Evolutionary conservation across 1,140 invertebrate species (phyloP).

Genomic region (Paraescarpia echinospica): DNA sequence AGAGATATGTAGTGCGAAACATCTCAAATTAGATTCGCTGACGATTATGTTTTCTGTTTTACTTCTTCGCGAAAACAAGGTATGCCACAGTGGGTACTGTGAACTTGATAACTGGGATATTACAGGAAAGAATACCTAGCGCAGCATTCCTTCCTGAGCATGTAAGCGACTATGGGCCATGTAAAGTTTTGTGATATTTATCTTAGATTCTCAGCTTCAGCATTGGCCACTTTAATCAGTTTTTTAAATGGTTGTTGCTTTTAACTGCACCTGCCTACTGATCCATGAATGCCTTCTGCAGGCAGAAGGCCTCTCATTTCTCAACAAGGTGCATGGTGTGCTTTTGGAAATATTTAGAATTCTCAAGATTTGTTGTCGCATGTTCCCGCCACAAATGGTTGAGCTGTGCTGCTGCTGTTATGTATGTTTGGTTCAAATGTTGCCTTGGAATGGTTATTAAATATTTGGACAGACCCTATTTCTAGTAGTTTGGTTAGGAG

Average conservation of each 20-base stretch:
- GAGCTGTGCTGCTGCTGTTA: neutral
- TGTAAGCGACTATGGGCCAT: neutral
- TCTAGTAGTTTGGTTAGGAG: neutral
- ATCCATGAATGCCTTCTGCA: neutral
- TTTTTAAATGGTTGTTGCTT: neutral
- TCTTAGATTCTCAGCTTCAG: neutral
- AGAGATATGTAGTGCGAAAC: neutral
- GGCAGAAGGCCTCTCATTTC: neutral
- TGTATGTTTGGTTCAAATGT: neutral
- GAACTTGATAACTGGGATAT: neutral
- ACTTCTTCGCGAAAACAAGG: neutral
- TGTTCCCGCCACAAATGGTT: neutral
- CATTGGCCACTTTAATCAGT: neutral
- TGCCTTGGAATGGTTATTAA: neutral
- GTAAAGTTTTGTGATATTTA: neutral
- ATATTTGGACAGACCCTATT: neutral
- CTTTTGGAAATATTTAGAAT: neutral
- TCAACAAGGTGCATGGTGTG: neutral
- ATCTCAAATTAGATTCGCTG: neutral
- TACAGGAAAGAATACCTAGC: neutral
- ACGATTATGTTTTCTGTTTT: neutral
- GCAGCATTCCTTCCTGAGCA: neutral
- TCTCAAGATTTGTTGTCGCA: neutral
- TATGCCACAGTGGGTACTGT: neutral
- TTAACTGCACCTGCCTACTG: neutral